Percentiles rank a stretch among this genome's conserved stretches.
Conservation (phyloP, 2,113 vertebrate genomes). For the Cheirogaleus medius region DNA sequence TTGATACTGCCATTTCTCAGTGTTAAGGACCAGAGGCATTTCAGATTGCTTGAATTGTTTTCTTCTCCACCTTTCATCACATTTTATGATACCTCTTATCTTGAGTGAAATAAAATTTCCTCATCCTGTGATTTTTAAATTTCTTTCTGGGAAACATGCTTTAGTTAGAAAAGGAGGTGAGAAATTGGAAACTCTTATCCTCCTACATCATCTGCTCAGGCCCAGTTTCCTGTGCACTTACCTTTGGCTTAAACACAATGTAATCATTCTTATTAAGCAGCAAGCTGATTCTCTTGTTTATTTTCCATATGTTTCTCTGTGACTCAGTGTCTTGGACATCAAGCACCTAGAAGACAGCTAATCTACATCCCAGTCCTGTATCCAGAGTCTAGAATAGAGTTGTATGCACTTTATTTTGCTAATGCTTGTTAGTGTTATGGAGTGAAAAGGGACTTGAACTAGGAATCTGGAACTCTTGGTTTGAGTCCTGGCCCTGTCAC, state of each 20-base stretch:
- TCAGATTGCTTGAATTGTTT: slow-evolving; percentile 15
- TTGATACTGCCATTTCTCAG: background rate
- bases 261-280: background rate
- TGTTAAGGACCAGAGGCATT: background rate
- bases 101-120: slow-evolving; percentile 23
- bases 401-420: background rate
- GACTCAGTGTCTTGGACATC: background rate
- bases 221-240: background rate
- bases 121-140: background rate
- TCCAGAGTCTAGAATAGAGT: background rate
- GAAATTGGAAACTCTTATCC: background rate
- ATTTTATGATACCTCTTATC: background rate
- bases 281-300: background rate
- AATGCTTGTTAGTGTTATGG: background rate
- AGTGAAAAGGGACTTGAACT: background rate
- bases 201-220: background rate
- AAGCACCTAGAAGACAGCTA: background rate
- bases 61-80: slow-evolving; percentile 26
- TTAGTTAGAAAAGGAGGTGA: slow-evolving; percentile 7
- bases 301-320: slow-evolving; percentile 14
- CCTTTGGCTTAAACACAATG: background rate
- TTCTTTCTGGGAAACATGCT: slow-evolving; percentile 12
- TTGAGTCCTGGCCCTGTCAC: background rate
- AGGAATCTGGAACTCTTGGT: background rate
- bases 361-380: background rate